Percentiles rank a stretch among this genome's conserved stretches.
These are phyloP conservation scores for Macroteleia sp. DNA, from an alignment of 2,888 invertebrate species.

Conservation along the genomic window DNA sequence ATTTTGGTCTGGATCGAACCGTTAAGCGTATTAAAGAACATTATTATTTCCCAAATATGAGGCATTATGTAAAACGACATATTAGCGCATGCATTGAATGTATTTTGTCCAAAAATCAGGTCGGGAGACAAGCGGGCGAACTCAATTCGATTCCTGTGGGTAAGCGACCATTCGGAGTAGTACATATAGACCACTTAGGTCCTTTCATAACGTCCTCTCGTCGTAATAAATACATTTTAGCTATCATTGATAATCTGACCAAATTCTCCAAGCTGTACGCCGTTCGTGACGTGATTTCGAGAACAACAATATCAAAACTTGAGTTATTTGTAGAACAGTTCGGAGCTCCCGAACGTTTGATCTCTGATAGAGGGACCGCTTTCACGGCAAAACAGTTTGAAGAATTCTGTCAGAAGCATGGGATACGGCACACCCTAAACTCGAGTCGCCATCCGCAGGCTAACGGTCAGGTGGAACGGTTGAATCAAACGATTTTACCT, in stretches of 20 bases:
- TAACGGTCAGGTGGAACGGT: conserved; percentile 22
- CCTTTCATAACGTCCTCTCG: background rate
- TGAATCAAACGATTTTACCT: conserved; percentile 1
- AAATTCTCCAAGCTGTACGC: background rate
- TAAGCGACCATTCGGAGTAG: background rate
- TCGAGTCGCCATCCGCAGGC: conserved; percentile 19
- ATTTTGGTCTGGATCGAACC: too few species aligned
- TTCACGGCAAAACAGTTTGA: too few species aligned
- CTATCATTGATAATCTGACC: background rate
- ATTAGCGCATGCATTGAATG: background rate
- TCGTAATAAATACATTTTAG: background rate
- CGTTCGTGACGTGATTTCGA: too few species aligned
- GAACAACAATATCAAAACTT: too few species aligned
- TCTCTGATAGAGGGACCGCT: too few species aligned
- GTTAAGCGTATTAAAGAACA: too few species aligned
- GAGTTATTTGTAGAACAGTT: background rate
- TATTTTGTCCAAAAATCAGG: background rate
- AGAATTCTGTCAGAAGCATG: too few species aligned
- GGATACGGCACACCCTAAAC: too few species aligned
- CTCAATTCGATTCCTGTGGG: background rate
- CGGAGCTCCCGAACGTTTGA: conserved; percentile 6
- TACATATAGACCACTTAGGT: background rate
- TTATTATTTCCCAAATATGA: too few species aligned
- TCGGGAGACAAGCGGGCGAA: background rate
- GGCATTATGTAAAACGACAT: too few species aligned